Evolutionary conservation across 2,113 vertebrate species (phyloP).

Genomic region (Carettochelys insculpta): DNA sequence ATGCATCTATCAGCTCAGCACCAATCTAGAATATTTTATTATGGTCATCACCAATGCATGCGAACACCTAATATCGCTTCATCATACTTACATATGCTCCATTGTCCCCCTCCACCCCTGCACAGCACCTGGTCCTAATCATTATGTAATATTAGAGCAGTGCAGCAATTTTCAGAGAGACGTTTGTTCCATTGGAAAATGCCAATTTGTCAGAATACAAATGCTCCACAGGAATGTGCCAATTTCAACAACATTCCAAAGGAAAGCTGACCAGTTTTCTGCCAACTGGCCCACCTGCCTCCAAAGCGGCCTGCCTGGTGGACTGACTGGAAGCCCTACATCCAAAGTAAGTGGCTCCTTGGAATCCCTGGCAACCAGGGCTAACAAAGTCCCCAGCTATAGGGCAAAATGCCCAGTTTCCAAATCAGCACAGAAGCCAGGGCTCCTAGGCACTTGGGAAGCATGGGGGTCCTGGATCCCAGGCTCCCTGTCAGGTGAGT

Average conservation of each 20-base stretch:
- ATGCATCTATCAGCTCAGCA: not conserved
- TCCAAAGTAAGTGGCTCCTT: too few species aligned
- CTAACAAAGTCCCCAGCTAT: not conserved
- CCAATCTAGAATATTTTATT: not conserved
- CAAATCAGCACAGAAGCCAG: not conserved
- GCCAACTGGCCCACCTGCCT: not conserved
- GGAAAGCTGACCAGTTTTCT: not conserved
- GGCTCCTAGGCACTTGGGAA: not conserved
- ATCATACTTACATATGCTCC: not conserved
- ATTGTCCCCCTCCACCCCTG: not conserved
- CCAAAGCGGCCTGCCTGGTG: not conserved
- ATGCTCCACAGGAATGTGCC: not conserved
- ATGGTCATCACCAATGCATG: not conserved
- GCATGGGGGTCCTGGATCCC: not conserved
- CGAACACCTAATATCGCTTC: not conserved
- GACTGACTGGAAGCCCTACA: not conserved
- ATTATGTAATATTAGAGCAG: not conserved
- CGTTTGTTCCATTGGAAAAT: not conserved
- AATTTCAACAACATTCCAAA: not conserved
- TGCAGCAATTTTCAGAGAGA: not conserved
- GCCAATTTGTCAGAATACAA: not conserved
- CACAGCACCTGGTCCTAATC: not conserved
- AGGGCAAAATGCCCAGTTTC: not conserved
- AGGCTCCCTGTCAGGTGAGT: not conserved
- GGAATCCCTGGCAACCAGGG: not conserved